A percentile compares a stretch with the other conserved stretches of the same genome.
phyloP scores from a whole-genome alignment of 1,140 invertebrate species.

The Diorhabda sublineata region DNA sequence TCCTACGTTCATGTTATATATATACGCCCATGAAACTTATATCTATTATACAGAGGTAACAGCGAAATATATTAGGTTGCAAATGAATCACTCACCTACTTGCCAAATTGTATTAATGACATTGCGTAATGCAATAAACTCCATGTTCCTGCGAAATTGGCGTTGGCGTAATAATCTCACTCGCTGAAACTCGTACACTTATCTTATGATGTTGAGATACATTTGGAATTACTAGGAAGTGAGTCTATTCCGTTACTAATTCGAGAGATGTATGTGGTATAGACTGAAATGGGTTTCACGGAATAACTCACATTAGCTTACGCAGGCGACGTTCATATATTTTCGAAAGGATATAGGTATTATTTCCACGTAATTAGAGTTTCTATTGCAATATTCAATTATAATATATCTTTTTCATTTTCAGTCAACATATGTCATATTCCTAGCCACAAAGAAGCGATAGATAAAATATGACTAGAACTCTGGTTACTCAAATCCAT shows the following conservation, averaged over 20 bases:
- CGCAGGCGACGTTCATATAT: no score
- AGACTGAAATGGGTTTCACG: not conserved
- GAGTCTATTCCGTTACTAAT: conserved; percentile 15
- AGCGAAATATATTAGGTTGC: conserved; percentile 27
- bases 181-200: conserved; percentile 13
- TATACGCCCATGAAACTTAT: no score
- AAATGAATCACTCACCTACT: conserved; percentile 31
- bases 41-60: not conserved
- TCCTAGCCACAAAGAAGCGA: no score
- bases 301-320: not conserved
- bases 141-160: conserved; percentile 14
- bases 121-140: conserved; percentile 33
- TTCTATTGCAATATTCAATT: no score
- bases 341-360: no score
- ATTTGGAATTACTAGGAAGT: conserved; percentile 15
- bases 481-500: no score
- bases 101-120: conserved; percentile 33
- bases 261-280: conserved; percentile 1
- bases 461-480: no score
- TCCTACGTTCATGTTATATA: no score
- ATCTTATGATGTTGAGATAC: conserved; percentile 18
- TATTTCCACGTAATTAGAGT: no score
- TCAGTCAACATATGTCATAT: no score
- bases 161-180: conserved; percentile 7
- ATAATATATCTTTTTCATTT: no score